Evolutionary conservation across 2,888 invertebrate species (phyloP), one percentile per base, ranked within the genome.

Genomic region (Campoplex nolae): DNA sequence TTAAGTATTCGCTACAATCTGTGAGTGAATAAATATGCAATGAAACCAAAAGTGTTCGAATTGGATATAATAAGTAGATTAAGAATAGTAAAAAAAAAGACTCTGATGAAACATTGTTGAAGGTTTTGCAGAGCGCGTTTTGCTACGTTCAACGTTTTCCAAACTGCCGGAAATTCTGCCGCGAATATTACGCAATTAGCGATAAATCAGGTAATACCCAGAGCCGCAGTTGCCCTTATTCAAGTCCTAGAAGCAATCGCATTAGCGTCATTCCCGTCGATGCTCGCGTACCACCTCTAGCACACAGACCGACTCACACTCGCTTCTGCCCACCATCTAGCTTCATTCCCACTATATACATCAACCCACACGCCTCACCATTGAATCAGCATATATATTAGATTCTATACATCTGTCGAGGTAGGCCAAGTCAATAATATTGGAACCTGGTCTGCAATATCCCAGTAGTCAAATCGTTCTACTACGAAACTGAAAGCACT

Each of bases 371-470:
- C 11, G 32, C 35, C n/a, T 48, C 42, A 51, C 65, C 48, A 51
- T 77, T 77, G 70, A 51, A 77, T 65, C 77, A 65, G 48, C 62
- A 51, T 77, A 75, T 75, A 77, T 77, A 65, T 67, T 77, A 67
- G 65, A 67, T 77, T 65, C 51, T 65, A 67, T 77, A 51, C 48
- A 62, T 78, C 56, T 70, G 54, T 56, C 65, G 35, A 70, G 32
- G 56, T 88, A 74, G 77, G 62, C 56, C 48, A 80, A 79, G 74
- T 73, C 83, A 82, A 88, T 88, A 87, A 89, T 88, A 88, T 89
- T 90, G 86, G 85, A 89, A 67, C 51, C n/a, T 7, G 32, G 65
- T 35, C 65, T 77, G 32, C 65, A 35, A 65, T 35, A 32, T 32
- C 62, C n/a, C n/a, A 8, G 54, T 18, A 54, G 48, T 35, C 32